phyloP scores from a whole-genome alignment of 2,797 vertebrate genomes.

The Sorex maritimensis region DNA sequence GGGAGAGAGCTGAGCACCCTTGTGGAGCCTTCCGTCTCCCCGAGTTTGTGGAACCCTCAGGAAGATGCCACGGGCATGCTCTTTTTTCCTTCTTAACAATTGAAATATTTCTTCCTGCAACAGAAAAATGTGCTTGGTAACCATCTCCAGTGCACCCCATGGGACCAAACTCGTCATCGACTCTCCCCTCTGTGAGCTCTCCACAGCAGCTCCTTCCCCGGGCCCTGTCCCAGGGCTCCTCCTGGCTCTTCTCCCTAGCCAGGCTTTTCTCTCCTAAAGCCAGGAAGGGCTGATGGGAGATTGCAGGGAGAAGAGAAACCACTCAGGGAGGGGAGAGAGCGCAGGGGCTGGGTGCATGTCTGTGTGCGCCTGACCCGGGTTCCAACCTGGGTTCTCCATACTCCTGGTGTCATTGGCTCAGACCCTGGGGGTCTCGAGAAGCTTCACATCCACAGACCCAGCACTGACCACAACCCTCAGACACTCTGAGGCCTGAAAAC shows the following conservation, averaged over 20 bases:
- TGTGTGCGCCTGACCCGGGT: too few relatives aligned
- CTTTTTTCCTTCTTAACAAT: conserved; percentile 34
- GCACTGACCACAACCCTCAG: too few relatives aligned
- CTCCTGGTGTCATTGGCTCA: too few relatives aligned
- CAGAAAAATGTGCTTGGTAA: conserved; percentile 82
- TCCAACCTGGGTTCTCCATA: too few relatives aligned
- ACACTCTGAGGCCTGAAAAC: too few relatives aligned
- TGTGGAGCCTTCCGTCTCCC: not conserved
- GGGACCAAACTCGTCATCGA: conserved; percentile 74
- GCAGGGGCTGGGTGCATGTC: too few relatives aligned
- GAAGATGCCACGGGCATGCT: not conserved
- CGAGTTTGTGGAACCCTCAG: not conserved
- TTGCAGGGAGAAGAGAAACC: too few relatives aligned
- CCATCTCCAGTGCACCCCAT: conserved; percentile 59
- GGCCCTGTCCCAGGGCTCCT: not conserved
- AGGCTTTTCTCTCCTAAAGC: rapidly evolving
- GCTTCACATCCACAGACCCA: too few relatives aligned
- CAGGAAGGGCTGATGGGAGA: not conserved
- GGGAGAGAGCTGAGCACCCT: rapidly evolving
- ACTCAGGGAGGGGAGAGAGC: not conserved
- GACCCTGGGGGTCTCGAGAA: too few relatives aligned
- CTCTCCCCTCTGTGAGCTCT: conserved; percentile 66
- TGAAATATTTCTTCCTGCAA: conserved; percentile 79
- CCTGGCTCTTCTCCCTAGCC: too few relatives aligned
- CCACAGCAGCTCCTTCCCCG: not conserved